Percentiles rank a stretch among this genome's conserved stretches.
These are phyloP conservation scores for Junonia oenone DNA, from an alignment of 2,888 invertebrate genomes.

Conservation along the genomic window DNA sequence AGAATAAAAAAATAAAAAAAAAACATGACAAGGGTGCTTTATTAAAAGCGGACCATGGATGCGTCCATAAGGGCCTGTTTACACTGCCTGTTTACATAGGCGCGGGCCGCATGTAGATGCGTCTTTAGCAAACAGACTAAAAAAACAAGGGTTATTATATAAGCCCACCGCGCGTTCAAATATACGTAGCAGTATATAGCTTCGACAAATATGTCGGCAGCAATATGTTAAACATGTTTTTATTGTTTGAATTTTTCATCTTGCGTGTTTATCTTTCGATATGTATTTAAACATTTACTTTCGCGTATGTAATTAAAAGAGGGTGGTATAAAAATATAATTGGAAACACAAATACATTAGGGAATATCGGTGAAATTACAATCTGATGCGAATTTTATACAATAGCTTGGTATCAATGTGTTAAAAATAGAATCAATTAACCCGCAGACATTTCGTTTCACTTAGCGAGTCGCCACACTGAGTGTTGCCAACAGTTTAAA, in stretches of 20 bases:
- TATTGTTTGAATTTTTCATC: conserved; percentile 49
- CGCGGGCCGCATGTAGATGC: conserved; percentile 69
- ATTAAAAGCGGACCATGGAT: conserved; percentile 52
- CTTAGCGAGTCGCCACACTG: conserved; percentile 37
- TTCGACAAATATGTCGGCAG: conserved; percentile 44
- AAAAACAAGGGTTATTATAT: conserved; percentile 72
- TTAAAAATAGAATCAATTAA: conserved; percentile 21
- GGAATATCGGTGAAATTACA: conserved; percentile 13
- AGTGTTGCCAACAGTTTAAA: conserved; percentile 68
- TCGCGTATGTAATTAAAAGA: conserved; percentile 25
- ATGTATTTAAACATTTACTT: conserved; percentile 24
- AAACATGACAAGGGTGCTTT: conserved; percentile 51
- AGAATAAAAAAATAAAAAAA: conserved; percentile 47
- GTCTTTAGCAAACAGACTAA: conserved; percentile 74
- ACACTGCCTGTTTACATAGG: conserved; percentile 68
- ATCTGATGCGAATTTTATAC: not conserved
- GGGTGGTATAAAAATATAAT: conserved; percentile 20
- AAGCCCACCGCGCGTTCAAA: conserved; percentile 38
- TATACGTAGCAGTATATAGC: conserved; percentile 42
- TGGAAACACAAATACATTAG: conserved; percentile 23
- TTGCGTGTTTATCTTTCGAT: conserved; percentile 37
- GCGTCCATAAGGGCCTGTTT: conserved; percentile 72
- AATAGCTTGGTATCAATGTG: not conserved
- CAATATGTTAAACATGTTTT: conserved; percentile 49
- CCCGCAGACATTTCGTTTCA: conserved; percentile 30